Base-by-base conservation (phyloP, 2,888 invertebrate species). In the Cheilosia impressa region DNA sequence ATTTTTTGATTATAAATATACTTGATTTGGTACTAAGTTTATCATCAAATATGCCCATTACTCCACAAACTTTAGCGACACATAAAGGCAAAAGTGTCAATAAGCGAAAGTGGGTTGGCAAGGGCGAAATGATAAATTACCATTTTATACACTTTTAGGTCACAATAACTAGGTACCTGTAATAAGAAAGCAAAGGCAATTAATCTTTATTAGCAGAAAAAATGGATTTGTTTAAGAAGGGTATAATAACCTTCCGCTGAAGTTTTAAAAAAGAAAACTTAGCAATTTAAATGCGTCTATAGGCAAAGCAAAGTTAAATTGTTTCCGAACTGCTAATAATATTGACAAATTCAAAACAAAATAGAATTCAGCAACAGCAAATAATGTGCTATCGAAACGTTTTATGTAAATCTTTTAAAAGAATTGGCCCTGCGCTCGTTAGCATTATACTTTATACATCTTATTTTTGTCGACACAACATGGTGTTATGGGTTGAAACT, bases 51-150 rank as follows among this genome's bases (percentile, higher is more conserved):
- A 53, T 24, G 19, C 57, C 45, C 6, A 69, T 69, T 78, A 69
- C 55, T 63, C 27, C 5, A 47, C 4, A 41, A 65, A 78, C 71
- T 71, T 65, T 34, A 57, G 41, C 65, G 63, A 63, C 63, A 66
- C 66, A 43, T 60, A 66, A 60, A 66, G 66, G 47, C 45, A 73
- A 60, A 73, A 73, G 58, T 80, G 79, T 73, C 79, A 80, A 73
- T 80, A 73, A 60, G 24, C 53, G 43, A 66, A 78, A 78, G 45
- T n/a, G 43, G 63, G 60, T 24, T n/a, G n/a, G n/a, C n/a, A 53
- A 19, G 45, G 34, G 41, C 27, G 50, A 80, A 80, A 80, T 80
- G 80, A 75, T 80, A 57, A 80, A 80, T 80, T 68, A 66, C 75
- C 75, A 62, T 62, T 53, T 68, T 55, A 38, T 66, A 72, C 53